Evolutionary conservation across 2,888 invertebrate species (phyloP), one percentile per base, ranked within the genome.

Genomic region (Tuta absoluta): DNA sequence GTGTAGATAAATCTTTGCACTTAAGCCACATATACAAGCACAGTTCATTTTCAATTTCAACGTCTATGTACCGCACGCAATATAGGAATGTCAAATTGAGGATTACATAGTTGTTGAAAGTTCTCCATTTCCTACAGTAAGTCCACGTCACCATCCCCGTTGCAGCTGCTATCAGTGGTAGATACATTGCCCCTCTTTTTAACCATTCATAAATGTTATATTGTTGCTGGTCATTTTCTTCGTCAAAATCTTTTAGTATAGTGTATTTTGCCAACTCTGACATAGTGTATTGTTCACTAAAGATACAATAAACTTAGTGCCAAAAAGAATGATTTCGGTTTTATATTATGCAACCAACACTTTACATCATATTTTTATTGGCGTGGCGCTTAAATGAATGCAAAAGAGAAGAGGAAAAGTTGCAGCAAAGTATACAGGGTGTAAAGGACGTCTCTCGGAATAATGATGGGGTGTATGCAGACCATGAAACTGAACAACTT

Each of bases 41-140:
- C 14, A n/a, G 4, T n/a, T n/a, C 1, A 45, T n/a, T 45, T 14
- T n/a, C 17, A n/a, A 45, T n/a, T 4, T 1, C 17, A 4, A 45
- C 4, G 5, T 14, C 4, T 17, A 5, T n/a, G 5, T n/a, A 45
- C 14, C 45, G 45, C 45, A 45, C 45, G 14, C 4, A 12, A 17
- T 45, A 45, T n/a, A 45, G 5, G 45, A 45, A 45, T 45, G 45
- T 45, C 17, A 45, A 45, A 17, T 45, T 45, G 45, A 45, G 45
- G 17, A 45, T 45, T 1, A 45, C 17, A 17, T 45, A 45, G 2
- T 45, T 45, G n/a, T 45, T 14, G 17, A 45, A 45, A n/a, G 45
- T n/a, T 45, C 45, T 45, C 45, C 45, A 45, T n/a, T n/a, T 45
- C 5, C 14, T 14, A n/a, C 4, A 14, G 45, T n/a, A 45, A 5